Evolutionary conservation across 2,888 invertebrate species (phyloP).

Genomic region (Piscicola geometra): DNA sequence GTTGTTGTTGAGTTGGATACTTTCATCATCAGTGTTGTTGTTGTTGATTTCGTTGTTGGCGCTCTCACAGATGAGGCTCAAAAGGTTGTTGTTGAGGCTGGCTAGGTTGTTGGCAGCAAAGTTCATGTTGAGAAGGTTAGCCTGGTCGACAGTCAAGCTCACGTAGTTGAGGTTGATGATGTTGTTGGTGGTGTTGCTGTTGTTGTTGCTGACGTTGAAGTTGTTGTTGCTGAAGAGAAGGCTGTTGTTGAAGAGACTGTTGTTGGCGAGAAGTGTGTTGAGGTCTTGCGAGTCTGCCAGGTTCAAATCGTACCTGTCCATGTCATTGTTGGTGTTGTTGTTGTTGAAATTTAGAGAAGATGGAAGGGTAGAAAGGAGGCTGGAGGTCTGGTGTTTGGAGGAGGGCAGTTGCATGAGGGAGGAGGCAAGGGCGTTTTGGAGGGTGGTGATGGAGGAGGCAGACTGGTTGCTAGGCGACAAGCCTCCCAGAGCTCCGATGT

Average conservation of each 20-base stretch:
- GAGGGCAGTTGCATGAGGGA: neutral
- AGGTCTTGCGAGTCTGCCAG: neutral
- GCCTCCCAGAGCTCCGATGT: neutral
- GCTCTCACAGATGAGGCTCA: neutral
- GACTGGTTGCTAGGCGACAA: neutral
- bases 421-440: neutral
- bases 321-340: neutral
- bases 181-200: neutral
- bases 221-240: neutral
- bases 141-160: neutral
- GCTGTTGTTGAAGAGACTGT: neutral
- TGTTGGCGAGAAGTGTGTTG: neutral
- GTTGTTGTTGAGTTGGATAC: neutral
- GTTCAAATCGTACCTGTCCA: neutral
- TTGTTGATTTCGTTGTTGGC: slow-evolving; percentile 18
- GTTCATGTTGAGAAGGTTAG: slow-evolving; percentile 14
- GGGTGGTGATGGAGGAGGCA: neutral
- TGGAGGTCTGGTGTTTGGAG: too few relatives aligned
- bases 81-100: neutral
- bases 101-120: slow-evolving; percentile 5
- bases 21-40: neutral
- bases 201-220: slow-evolving; percentile 1
- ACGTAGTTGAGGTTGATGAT: slow-evolving; percentile 11
- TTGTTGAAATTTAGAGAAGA: neutral
- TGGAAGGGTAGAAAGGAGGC: too few relatives aligned